Evolutionary conservation across 1,140 invertebrate species (phyloP), one percentile per base, ranked within the genome.

Genomic region (Bombus sibiricus): DNA sequence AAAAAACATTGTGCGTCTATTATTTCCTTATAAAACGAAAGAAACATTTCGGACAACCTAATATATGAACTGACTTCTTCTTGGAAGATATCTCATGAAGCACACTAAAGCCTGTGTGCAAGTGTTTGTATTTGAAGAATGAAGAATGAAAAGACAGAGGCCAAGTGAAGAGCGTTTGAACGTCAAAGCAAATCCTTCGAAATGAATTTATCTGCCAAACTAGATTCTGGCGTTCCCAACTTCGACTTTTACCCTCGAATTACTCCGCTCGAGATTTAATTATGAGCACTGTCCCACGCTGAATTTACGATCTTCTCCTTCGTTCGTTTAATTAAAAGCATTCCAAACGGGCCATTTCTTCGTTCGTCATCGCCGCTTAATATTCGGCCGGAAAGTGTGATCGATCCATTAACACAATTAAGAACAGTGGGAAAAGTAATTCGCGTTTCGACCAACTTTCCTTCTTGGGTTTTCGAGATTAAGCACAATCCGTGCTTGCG

Each of bases 281-380:
- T 82, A 74, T 47, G 39, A 64, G 53, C 71, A 41, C 69, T 53
- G 69, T 78, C 32, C 47, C 57, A 25, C 64, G 34, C 69, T 75
- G n/a, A 66, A 83, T 78, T 78, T 59, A 78, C 64, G 47, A 28
- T 22, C 79, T 37, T 28, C 39, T n/a, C 57, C 13, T 34, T 25
- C 18, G n/a, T 32, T 69, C 74, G 74, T 85, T 85, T 85, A 80
- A 81, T 85, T 85, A 79, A 82, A 82, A 43, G 53, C 80, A 64
- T 74, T 62, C 39, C 28, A 4, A 39, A 41, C 34, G n/a, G 37
- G 59, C 74, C 34, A 47, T 39, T 25, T 47, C 28, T 32, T 25
- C 28, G 34, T 39, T 69, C 41, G 37, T 69, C 74, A 41, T 59
- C 62, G 47, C 2, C 43, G 64, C 15, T 78, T 77, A 81, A 81